phyloP scores from a whole-genome alignment of 2,113 vertebrate species.

The Perca schrenkii region DNA sequence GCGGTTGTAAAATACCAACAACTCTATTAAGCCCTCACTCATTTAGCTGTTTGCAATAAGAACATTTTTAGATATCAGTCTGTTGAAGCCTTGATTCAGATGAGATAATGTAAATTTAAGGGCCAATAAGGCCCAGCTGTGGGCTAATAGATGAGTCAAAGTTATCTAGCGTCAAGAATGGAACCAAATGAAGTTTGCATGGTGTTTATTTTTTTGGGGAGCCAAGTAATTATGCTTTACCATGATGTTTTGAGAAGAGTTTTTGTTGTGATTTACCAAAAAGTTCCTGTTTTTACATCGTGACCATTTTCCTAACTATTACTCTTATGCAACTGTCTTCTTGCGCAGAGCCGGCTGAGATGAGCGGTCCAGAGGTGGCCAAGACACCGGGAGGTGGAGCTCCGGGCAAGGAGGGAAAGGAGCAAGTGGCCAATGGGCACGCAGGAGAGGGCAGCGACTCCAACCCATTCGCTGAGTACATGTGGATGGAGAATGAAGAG shows the following conservation, averaged over 20 bases:
- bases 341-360: slow-evolving; percentile 86
- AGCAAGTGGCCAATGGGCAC: slow-evolving; percentile 89
- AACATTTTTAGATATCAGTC: slow-evolving; percentile 4
- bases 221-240: background rate
- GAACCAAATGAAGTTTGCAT: background rate
- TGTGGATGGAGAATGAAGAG: slow-evolving; percentile 99
- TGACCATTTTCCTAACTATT: background rate
- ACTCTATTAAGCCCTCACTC: background rate
- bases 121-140: slow-evolving; percentile 25
- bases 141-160: background rate
- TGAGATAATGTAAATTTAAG: background rate
- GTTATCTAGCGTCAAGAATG: background rate
- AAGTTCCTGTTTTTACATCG: background rate
- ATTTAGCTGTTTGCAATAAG: slow-evolving; percentile 19
- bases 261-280: too few species aligned
- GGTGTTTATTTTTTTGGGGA: background rate
- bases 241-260: background rate
- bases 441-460: slow-evolving; percentile 87
- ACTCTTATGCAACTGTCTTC: background rate
- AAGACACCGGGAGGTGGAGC: slow-evolving; percentile 82
- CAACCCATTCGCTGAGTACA: slow-evolving; percentile 96
- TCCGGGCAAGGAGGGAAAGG: slow-evolving; percentile 91
- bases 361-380: slow-evolving; percentile 92
- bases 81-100: background rate
- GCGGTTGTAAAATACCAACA: slow-evolving; percentile 12